These are phyloP conservation scores for Acronicta leporina DNA, from an alignment of 2,888 invertebrate species.

Conservation along the genomic window DNA sequence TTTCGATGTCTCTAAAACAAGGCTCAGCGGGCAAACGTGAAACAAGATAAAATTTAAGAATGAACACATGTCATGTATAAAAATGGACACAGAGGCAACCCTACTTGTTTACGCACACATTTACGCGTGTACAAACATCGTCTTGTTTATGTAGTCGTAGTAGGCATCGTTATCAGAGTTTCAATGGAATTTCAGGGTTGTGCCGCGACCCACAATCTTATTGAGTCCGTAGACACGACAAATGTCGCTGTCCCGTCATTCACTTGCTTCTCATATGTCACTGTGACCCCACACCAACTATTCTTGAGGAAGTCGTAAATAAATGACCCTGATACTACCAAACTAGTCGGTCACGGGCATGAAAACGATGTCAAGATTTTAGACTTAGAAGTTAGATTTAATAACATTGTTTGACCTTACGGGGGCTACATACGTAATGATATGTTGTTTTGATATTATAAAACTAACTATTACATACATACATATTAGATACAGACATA, in stretches of 20 bases:
- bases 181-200: not conserved
- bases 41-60: too few relatives aligned
- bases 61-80: too few relatives aligned
- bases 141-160: too few relatives aligned
- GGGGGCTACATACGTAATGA: too few relatives aligned
- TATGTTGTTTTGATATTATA: too few relatives aligned
- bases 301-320: constrained; percentile 6
- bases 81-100: too few relatives aligned
- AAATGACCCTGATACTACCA: constrained; percentile 17
- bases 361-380: not conserved
- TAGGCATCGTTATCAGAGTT: not conserved
- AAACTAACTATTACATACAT: too few relatives aligned
- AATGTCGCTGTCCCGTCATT: constrained; percentile 15
- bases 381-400: too few relatives aligned
- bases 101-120: not conserved
- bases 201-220: constrained; percentile 10
- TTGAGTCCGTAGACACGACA: not conserved
- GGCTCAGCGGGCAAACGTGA: too few relatives aligned
- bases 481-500: too few relatives aligned
- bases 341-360: not conserved
- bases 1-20: too few relatives aligned
- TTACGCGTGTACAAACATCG: not conserved
- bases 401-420: too few relatives aligned
- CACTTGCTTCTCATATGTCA: constrained; percentile 23
- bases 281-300: constrained; percentile 26